These are phyloP conservation scores for Emys orbicularis DNA, from an alignment of 2,797 vertebrate species.

Conservation along the genomic window DNA sequence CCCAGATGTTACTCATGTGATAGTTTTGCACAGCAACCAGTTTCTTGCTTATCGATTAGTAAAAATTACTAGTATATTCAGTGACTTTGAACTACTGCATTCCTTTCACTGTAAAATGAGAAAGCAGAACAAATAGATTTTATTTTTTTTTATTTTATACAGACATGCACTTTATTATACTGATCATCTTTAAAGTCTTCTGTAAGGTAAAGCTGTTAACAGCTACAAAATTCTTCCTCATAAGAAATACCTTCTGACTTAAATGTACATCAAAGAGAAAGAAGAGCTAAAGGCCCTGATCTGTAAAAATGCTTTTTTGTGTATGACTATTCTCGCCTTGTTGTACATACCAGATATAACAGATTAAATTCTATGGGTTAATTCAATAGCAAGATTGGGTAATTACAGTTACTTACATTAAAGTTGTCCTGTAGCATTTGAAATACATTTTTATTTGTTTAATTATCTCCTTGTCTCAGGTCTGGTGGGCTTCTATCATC, in stretches of 20 bases:
- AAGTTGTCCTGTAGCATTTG: background rate
- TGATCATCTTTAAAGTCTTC: background rate
- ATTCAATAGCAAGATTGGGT: background rate
- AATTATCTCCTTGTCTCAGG: background rate
- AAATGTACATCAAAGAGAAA: background rate
- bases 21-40: background rate
- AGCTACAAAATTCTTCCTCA: background rate
- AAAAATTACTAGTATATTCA: background rate
- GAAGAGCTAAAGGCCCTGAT: background rate
- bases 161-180: constrained; percentile 4
- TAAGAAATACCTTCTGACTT: background rate
- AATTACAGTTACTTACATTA: background rate
- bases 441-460: background rate
- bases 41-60: constrained; percentile 1
- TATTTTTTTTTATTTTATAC: background rate
- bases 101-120: background rate
- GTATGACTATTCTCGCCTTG: background rate
- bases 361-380: background rate
- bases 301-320: background rate
- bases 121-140: background rate
- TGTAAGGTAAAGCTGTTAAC: background rate
- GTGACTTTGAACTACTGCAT: constrained; percentile 5
- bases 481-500: constrained; percentile 1
- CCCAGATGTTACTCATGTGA: background rate
- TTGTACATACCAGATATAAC: background rate